phyloP scores from a whole-genome alignment of 2,888 invertebrate species.

The Ptilodon capucinus region DNA sequence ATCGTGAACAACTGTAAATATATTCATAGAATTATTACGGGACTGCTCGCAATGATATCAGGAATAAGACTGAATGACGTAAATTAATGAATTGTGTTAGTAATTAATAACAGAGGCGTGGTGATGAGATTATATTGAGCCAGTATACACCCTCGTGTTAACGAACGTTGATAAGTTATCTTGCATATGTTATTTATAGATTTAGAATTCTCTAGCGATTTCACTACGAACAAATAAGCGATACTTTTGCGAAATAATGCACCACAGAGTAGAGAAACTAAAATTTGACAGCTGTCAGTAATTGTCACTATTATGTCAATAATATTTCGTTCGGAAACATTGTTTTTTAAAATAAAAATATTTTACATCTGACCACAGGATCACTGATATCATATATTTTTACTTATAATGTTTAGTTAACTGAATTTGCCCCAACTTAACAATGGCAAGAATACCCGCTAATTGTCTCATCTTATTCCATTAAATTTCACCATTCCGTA shows the following conservation, averaged over 20 bases:
- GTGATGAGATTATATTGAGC: conserved; percentile 41
- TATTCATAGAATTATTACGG: conserved; percentile 13
- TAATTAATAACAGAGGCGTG: conserved; percentile 57
- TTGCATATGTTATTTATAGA: conserved; percentile 35
- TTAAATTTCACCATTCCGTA: too few species aligned
- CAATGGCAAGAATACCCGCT: too few species aligned
- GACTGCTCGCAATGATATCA: conserved; percentile 9
- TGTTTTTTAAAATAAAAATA: too few species aligned
- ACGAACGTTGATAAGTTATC: conserved; percentile 41
- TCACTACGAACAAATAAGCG: too few species aligned
- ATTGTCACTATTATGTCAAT: not conserved
- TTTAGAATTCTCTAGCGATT: conserved; percentile 5
- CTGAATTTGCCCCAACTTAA: too few species aligned
- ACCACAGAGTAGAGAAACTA: not conserved
- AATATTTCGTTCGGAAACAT: not conserved
- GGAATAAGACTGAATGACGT: conserved; percentile 17
- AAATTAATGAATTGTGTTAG: conserved; percentile 17
- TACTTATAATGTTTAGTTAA: too few species aligned
- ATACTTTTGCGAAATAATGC: not conserved
- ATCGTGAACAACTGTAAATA: conserved; percentile 16
- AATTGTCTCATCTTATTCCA: too few species aligned
- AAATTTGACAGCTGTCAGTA: not conserved
- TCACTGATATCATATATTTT: too few species aligned
- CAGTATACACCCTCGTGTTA: conserved; percentile 31
- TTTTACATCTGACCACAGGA: too few species aligned